A percentile compares a stretch with the other conserved stretches of the same genome.
phyloP scores from a whole-genome alignment of 2,113 vertebrate species.

The Eulemur macaco region DNA sequence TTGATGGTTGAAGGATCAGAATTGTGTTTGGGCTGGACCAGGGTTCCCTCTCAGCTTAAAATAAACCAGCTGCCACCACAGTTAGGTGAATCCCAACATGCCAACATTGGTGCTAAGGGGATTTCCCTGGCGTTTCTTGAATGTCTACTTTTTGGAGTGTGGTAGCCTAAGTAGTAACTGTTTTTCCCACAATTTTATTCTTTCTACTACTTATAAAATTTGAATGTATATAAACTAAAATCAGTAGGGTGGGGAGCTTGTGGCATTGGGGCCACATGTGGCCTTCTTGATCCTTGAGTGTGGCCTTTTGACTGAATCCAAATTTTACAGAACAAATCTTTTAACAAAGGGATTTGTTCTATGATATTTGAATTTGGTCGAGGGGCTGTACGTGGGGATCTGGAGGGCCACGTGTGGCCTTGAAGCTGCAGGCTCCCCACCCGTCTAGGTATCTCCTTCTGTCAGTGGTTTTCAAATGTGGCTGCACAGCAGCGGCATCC shows the following conservation, averaged over 20 bases:
- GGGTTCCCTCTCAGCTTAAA: not conserved
- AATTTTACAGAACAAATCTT: not conserved
- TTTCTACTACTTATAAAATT: not conserved
- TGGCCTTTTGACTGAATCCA: too few species aligned
- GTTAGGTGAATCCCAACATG: too few species aligned
- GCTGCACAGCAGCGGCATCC: not conserved
- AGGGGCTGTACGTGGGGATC: too few species aligned
- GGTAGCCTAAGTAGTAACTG: not conserved
- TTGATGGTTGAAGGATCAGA: not conserved
- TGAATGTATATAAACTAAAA: not conserved
- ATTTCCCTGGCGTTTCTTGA: not conserved
- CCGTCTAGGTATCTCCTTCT: not conserved
- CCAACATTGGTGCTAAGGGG: rapidly evolving
- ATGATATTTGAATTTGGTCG: too few species aligned
- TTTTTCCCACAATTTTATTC: not conserved
- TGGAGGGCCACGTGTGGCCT: too few species aligned
- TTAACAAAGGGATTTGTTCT: too few species aligned
- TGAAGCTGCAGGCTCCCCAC: too few species aligned
- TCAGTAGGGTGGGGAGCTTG: too few species aligned
- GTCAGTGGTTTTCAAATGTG: not conserved
- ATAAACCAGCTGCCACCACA: not conserved
- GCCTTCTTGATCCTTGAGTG: too few species aligned
- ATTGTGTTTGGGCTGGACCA: not conserved
- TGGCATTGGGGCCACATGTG: too few species aligned
- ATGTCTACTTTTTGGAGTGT: not conserved